phyloP scores from a whole-genome alignment of 2,113 vertebrate species.

The Corvus moneduloides region DNA sequence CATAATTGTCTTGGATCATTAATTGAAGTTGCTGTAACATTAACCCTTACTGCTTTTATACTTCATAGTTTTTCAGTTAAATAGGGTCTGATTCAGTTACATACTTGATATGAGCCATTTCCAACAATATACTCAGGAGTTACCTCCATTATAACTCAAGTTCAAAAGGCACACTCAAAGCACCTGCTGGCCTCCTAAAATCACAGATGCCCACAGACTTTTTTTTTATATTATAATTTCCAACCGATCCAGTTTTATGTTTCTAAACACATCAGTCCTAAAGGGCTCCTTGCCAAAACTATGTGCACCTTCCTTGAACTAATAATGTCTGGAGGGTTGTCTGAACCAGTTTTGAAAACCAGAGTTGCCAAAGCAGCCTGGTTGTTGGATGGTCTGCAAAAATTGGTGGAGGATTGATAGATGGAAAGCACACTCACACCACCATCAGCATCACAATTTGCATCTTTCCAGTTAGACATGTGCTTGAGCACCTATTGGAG shows the following conservation, averaged over 20 bases:
- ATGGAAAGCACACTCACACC: neutral
- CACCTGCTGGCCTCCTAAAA: neutral
- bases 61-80: neutral
- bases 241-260: neutral
- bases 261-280: neutral
- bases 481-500: neutral
- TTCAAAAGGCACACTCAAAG: neutral
- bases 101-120: neutral
- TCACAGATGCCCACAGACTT: neutral
- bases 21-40: neutral
- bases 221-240: neutral
- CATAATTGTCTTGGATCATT: neutral
- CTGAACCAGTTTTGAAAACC: neutral
- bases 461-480: neutral
- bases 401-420: fast-evolving
- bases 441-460: neutral
- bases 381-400: neutral
- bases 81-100: neutral
- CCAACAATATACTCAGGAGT: neutral
- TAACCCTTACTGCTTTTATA: constrained; percentile 6
- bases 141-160: neutral
- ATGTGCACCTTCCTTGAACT: neutral
- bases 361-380: neutral
- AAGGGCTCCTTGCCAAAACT: neutral
- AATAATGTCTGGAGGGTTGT: neutral